Evolutionary conservation across 2,888 invertebrate species (phyloP), one percentile per base, ranked within the genome.

Genomic region (Lathronympha strigana): DNA sequence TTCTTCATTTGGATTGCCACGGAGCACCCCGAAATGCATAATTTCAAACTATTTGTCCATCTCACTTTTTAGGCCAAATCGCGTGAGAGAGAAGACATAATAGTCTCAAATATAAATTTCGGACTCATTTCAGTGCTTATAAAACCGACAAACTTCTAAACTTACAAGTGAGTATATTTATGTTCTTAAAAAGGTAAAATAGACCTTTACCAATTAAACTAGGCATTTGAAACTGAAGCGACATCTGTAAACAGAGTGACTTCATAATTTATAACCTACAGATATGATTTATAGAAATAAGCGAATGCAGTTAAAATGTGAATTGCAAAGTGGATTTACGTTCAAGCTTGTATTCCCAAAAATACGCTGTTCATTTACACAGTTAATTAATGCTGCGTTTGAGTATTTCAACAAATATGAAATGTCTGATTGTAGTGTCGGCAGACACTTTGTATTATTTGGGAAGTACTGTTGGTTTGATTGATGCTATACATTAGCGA

Each of bases 1-100:
- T 19, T 36, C 23, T 21, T 53, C 25, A 36, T 53, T 53, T 53
- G 53, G 53, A 53, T 53, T 36, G 53, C 53, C 53, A 53, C 21
- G 8, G 19, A n/a, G 13, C 13, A 36, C 33, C 21, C 21, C 19
- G 8, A 53, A 53, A 36, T n/a, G n/a, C n/a, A 19, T 23, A 21
- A 51, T 33, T 50, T 11, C 1, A 11, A 33, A 53, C 19, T 13
- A 31, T 33, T n/a, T 21, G 13, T 36, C 36, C 53, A 4, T 23
- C n/a, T 36, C 6, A 21, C 5, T 2, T 23, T 36, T 6, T 9
- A 36, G n/a, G 8, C 13, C 9, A 36, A 11, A 11, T 19, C 31
- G 19, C 17, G 13, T 49, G 9, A 21, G n/a, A 13, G 21, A 21
- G 19, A 33, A 36, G 36, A 36, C n/a, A 8, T n/a, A 1, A n/a